phyloP scores from a whole-genome alignment of 2,888 invertebrate species.

The Tenodera sinensis region DNA sequence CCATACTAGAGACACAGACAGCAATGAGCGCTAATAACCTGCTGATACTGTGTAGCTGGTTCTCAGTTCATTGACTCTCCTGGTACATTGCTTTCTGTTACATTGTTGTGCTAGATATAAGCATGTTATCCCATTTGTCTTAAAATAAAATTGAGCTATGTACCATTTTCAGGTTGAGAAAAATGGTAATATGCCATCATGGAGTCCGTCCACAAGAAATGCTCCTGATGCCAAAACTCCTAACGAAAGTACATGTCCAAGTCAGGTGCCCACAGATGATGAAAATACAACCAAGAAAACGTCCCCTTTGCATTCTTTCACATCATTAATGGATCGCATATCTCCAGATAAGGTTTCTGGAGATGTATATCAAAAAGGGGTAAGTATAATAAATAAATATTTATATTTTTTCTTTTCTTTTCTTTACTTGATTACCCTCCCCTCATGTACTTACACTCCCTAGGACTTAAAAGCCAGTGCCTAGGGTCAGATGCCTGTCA shows the following conservation, averaged over 20 bases:
- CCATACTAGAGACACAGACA: too few relatives aligned
- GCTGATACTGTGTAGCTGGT: too few relatives aligned
- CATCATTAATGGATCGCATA: constrained; percentile 43
- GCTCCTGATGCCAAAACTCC: neutral
- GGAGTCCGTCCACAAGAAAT: constrained; percentile 11
- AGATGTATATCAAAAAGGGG: constrained; percentile 52
- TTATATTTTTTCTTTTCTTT: too few relatives aligned
- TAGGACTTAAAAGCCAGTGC: too few relatives aligned
- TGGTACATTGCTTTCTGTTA: too few relatives aligned
- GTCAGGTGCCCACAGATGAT: neutral
- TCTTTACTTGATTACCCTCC: too few relatives aligned
- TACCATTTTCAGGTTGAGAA: constrained; percentile 17
- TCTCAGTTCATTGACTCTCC: too few relatives aligned
- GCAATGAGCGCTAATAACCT: too few relatives aligned
- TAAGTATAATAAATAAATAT: constrained; percentile 38
- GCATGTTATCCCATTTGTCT: neutral
- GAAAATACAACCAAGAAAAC: constrained; percentile 38
- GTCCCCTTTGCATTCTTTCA: constrained; percentile 64
- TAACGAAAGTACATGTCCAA: neutral
- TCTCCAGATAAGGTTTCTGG: constrained; percentile 57
- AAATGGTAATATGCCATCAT: constrained; percentile 24
- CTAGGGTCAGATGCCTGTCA: too few relatives aligned
- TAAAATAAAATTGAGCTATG: neutral
- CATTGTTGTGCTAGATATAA: too few relatives aligned
- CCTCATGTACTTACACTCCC: too few relatives aligned